phyloP scores from a whole-genome alignment of 2,888 invertebrate genomes.

The Papilio demoleus region DNA sequence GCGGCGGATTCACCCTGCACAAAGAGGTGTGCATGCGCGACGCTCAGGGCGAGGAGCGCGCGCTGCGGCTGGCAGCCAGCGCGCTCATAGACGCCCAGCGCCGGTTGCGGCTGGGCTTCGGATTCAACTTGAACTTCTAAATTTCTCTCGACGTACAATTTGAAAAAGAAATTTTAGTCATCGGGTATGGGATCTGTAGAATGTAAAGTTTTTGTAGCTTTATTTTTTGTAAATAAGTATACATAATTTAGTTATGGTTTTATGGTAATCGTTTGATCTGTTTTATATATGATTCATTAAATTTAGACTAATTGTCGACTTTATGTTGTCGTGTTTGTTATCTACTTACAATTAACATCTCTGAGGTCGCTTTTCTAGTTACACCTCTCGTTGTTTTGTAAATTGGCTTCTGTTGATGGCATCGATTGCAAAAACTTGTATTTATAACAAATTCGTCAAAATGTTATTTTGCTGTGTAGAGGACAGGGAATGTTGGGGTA shows the following conservation, averaged over 20 bases:
- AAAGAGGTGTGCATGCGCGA: slow-evolving; percentile 72
- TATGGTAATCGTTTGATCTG: slow-evolving; percentile 59
- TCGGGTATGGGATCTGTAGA: slow-evolving; percentile 24
- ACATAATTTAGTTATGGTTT: slow-evolving; percentile 79
- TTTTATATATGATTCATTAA: slow-evolving; percentile 70
- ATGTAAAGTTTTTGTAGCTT: slow-evolving; percentile 64
- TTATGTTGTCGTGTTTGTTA: background rate
- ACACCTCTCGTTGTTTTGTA: too few relatives aligned
- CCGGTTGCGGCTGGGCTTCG: slow-evolving; percentile 71
- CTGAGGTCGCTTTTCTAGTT: background rate
- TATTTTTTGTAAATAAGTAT: slow-evolving; percentile 82
- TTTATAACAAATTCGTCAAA: too few relatives aligned
- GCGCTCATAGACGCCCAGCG: slow-evolving; percentile 71
- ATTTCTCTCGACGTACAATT: background rate
- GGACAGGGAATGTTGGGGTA: too few relatives aligned
- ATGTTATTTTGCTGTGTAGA: too few relatives aligned
- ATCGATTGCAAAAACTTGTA: too few relatives aligned
- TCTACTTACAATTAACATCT: background rate
- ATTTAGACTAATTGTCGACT: slow-evolving; percentile 45
- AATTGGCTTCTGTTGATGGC: too few relatives aligned
- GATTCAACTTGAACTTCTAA: slow-evolving; percentile 75
- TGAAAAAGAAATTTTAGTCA: slow-evolving; percentile 31
- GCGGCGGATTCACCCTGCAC: slow-evolving; percentile 74
- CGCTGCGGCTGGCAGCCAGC: slow-evolving; percentile 67
- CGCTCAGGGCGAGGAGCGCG: slow-evolving; percentile 63